Percentiles rank a stretch among this genome's conserved stretches.
These are phyloP conservation scores for Castor canadensis DNA, from an alignment of 2,113 vertebrate species.

Conservation along the genomic window DNA sequence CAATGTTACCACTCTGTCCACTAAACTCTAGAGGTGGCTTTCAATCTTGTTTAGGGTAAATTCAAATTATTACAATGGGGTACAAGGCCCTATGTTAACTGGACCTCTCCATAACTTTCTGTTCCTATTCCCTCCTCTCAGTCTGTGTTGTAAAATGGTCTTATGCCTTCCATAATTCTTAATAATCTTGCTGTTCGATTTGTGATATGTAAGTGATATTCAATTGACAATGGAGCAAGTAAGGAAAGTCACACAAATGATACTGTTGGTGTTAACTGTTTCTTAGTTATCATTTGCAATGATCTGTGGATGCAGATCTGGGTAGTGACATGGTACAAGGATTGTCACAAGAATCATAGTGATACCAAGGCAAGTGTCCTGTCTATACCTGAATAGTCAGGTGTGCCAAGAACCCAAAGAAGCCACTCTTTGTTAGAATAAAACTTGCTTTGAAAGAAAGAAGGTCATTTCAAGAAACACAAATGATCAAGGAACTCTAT, in stretches of 20 bases:
- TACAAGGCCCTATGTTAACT: background rate
- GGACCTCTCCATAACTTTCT: background rate
- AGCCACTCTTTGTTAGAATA: background rate
- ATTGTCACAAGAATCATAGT: background rate
- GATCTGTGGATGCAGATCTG: background rate
- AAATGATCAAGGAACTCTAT: background rate
- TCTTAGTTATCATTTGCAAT: background rate
- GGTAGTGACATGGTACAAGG: accelerated
- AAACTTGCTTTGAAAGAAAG: background rate
- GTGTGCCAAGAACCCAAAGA: background rate
- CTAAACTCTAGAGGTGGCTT: background rate
- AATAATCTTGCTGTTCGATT: background rate
- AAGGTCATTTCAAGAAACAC: background rate
- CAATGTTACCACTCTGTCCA: background rate
- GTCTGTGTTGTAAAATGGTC: background rate
- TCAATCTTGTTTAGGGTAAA: background rate
- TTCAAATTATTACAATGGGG: background rate
- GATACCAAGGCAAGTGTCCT: background rate
- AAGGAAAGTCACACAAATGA: background rate
- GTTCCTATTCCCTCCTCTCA: background rate
- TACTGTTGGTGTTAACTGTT: background rate
- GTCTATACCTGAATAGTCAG: background rate
- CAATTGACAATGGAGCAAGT: background rate
- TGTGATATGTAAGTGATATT: background rate
- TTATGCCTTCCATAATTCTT: background rate